Evolutionary conservation across 2,888 invertebrate genomes (phyloP), one percentile per base, ranked within the genome.

Genomic region (Chymomyza caudatula): DNA sequence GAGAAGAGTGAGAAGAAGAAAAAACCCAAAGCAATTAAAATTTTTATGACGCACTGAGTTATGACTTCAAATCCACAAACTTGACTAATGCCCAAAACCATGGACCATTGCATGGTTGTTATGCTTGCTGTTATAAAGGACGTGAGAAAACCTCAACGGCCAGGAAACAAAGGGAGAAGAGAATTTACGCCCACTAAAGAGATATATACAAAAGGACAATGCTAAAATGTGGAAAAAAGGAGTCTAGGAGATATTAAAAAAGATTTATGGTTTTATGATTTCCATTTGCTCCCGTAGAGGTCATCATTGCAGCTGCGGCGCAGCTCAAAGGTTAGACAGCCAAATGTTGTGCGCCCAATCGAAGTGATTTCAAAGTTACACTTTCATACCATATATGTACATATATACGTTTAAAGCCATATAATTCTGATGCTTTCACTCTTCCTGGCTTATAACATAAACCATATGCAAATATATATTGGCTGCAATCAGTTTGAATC

Each of bases 11-110:
- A 55, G 19, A 56, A 43, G 47, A 58, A 60, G 61, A 55, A 60
- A 62, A 71, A 77, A 67, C 82, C 85, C 82, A 86, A 85, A 86
- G 85, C 85, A 83, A 86, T 83, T 83, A 83, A 83, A 86, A 79
- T 85, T 86, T 86, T 83, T 83, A 86, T 83, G 85, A 86, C 86
- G 79, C 85, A 76, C 83, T 86, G 83, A 83, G 83, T 86, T 86
- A 83, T 83, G 85, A 82, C 85, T 78, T 77, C 70, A 82, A 82
- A 86, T 86, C 85, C 85, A 82, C 43, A 86, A 84, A 81, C 85
- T 82, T 86, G 85, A 84, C 81, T 85, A 85, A 81, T 81, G 78
- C 71, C 78, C 68, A 69, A 77, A 67, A 51, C 55, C 25, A 29
- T 29, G 29, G 29, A 37, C 29, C 29, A 37, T 8, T 11, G 29